Evolutionary conservation across 2,797 vertebrate species (phyloP).

Genomic region (Alexandromys oeconomus): DNA sequence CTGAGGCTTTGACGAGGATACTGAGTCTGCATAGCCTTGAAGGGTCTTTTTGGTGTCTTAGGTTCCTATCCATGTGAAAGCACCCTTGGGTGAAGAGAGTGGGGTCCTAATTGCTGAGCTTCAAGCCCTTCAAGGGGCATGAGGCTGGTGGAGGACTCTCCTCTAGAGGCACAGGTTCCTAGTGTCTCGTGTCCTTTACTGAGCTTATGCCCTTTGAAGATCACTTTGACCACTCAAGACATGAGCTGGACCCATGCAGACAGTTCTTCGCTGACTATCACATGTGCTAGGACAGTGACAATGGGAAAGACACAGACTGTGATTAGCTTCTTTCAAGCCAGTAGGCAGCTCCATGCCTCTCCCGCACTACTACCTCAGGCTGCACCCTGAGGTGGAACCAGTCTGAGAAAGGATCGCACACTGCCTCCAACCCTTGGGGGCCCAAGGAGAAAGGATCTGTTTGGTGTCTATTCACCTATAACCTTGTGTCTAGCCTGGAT

Average conservation of each 20-base stretch:
- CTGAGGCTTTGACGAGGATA: accelerated
- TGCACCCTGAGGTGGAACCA: accelerated
- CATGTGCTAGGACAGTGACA: accelerated
- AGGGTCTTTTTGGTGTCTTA: background rate
- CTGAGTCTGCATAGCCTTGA: accelerated
- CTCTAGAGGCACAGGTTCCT: background rate
- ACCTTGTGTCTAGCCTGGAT: background rate
- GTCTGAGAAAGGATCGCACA: accelerated
- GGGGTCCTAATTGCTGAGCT: no score
- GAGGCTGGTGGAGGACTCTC: background rate
- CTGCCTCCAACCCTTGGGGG: background rate
- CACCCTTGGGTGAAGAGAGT: background rate
- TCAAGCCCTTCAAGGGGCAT: background rate
- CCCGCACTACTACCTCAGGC: background rate
- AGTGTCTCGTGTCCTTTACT: background rate
- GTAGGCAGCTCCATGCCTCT: no score
- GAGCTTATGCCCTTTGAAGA: background rate
- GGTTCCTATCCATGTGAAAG: background rate
- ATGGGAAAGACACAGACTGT: background rate
- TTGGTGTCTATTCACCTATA: background rate
- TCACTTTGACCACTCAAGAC: background rate
- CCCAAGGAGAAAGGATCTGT: background rate
- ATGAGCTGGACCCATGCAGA: background rate
- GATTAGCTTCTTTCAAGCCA: background rate
- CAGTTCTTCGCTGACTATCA: no score